Conservation (phyloP, 1,140 invertebrate genomes). For the Trichogramma pretiosum region DNA sequence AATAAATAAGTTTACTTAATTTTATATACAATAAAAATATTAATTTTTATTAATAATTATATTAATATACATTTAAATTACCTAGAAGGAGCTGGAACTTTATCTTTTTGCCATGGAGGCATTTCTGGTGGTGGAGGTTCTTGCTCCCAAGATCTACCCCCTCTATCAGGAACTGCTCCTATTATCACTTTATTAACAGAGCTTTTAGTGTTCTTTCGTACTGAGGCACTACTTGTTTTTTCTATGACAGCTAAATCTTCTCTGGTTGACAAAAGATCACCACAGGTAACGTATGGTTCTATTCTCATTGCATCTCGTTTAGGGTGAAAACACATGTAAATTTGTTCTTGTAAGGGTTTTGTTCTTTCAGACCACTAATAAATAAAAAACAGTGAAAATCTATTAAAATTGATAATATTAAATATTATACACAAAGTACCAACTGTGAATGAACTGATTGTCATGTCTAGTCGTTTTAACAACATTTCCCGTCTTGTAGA, state of each 20-base stretch:
- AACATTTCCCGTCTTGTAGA: slow-evolving; percentile 76
- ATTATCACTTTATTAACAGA: slow-evolving; percentile 81
- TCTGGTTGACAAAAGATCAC: slow-evolving; percentile 71
- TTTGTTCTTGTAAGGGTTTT: slow-evolving; percentile 61
- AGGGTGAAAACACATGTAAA: slow-evolving; percentile 60
- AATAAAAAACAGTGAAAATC: slow-evolving; percentile 1
- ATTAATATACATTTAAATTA: slow-evolving; percentile 14
- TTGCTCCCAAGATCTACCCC: slow-evolving; percentile 79
- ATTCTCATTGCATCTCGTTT: slow-evolving; percentile 56
- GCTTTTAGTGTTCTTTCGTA: slow-evolving; percentile 70
- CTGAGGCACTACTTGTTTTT: slow-evolving; percentile 76
- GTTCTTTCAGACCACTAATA: slow-evolving; percentile 76
- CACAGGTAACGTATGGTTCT: slow-evolving; percentile 57
- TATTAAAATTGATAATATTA: slow-evolving; percentile 1
- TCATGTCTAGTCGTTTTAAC: slow-evolving; percentile 84
- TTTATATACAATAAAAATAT: not conserved
- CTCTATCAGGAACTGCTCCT: slow-evolving; percentile 73
- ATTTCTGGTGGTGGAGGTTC: slow-evolving; percentile 90
- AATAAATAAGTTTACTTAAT: not conserved
- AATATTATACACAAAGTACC: slow-evolving; percentile 38
- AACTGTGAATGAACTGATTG: slow-evolving; percentile 87
- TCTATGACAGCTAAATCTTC: slow-evolving; percentile 74
- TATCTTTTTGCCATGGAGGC: slow-evolving; percentile 79
- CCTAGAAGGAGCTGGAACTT: slow-evolving; percentile 26
- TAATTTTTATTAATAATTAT: slow-evolving; percentile 2